phyloP scores from a whole-genome alignment of 2,797 vertebrate species.

The Holocentrus rufus region DNA sequence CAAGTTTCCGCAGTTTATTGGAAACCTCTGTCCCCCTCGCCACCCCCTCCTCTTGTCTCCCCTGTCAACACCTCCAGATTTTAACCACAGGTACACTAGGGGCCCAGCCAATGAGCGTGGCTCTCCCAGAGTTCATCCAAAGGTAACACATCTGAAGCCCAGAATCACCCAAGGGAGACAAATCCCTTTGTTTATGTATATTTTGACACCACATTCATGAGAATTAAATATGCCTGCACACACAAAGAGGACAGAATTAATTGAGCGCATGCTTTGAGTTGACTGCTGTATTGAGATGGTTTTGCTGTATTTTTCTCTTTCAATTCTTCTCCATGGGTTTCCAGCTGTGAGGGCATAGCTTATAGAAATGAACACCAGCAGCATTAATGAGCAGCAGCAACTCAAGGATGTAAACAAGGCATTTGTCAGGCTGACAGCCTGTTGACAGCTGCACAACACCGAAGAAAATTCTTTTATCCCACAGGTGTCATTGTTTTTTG shows the following conservation, averaged over 20 bases:
- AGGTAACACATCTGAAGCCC: constrained; percentile 67
- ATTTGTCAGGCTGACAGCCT: constrained; percentile 60
- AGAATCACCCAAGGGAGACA: constrained; percentile 73
- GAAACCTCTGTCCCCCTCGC: constrained; percentile 52
- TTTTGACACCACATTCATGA: constrained; percentile 69
- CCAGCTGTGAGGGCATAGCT: constrained; percentile 48
- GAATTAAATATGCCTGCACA: constrained; percentile 47
- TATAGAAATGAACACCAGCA: constrained; percentile 58
- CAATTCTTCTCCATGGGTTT: constrained; percentile 44
- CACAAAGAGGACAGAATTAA: constrained; percentile 22
- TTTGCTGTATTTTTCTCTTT: constrained; percentile 42
- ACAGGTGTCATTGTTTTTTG: constrained; percentile 44
- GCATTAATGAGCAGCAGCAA: constrained; percentile 34
- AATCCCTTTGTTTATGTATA: constrained; percentile 53
- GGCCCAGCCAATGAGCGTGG: constrained; percentile 67
- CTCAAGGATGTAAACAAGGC: constrained; percentile 71
- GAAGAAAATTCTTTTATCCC: constrained; percentile 48
- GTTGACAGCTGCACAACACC: constrained; percentile 61
- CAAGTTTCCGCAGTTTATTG: constrained; percentile 65
- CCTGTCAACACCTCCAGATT: constrained; percentile 77
- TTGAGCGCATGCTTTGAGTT: constrained; percentile 33
- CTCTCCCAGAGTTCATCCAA: constrained; percentile 65
- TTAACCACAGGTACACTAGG: constrained; percentile 73
- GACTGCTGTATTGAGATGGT: constrained; percentile 52
- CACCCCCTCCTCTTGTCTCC: constrained; percentile 39